Conservation (phyloP, 2,113 vertebrate species). For the Brachyistius frenatus region DNA sequence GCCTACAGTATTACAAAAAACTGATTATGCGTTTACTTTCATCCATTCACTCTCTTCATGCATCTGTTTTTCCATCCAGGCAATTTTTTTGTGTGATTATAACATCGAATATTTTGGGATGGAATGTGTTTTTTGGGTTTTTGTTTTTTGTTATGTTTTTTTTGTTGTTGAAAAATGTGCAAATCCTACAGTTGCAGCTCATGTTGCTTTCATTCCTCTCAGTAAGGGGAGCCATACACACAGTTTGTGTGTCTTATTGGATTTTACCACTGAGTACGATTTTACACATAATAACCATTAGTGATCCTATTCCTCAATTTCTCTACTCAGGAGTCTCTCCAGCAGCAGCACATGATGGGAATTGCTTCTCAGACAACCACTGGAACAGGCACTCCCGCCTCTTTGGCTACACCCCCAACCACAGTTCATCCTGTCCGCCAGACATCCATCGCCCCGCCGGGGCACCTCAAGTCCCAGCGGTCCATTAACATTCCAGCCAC, state of each 20-base stretch:
- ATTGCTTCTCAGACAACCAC: constrained; percentile 79
- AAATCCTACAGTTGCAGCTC: background rate
- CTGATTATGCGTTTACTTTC: too few species aligned
- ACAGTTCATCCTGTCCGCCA: constrained; percentile 84
- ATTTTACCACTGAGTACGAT: background rate
- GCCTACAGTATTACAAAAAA: too few species aligned
- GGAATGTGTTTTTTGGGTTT: background rate
- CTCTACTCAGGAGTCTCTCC: constrained; percentile 81
- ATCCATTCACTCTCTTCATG: too few species aligned
- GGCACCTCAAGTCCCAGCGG: constrained; percentile 84
- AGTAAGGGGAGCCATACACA: background rate
- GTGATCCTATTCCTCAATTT: background rate
- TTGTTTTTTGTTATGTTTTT: background rate
- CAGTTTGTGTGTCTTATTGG: constrained; percentile 6
- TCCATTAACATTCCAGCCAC: constrained; percentile 82
- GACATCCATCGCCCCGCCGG: constrained; percentile 78
- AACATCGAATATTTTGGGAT: background rate
- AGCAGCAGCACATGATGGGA: constrained; percentile 86
- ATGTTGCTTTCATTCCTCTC: background rate
- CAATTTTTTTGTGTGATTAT: background rate
- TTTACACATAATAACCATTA: background rate
- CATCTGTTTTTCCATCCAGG: too few species aligned
- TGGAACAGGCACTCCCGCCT: constrained; percentile 82
- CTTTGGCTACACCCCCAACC: constrained; percentile 85
- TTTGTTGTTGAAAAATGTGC: background rate